Percentiles rank a stretch among this genome's conserved stretches.
Evolutionary conservation across 53 echinoderm and acorn worm species (phyloP).

Genomic region (Holothuria scabra): DNA sequence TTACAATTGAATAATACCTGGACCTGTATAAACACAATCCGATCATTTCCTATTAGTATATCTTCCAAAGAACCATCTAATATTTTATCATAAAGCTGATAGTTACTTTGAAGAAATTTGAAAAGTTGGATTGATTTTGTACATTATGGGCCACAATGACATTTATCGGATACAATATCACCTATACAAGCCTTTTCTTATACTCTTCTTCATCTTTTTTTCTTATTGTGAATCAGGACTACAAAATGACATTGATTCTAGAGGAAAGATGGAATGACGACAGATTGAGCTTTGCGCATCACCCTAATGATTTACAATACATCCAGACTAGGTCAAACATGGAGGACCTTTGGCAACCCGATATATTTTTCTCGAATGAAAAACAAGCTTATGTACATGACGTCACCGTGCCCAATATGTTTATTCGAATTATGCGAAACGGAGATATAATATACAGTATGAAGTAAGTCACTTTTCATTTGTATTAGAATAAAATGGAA

Average conservation of each 20-base stretch:
- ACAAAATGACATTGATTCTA: conserved; percentile 78
- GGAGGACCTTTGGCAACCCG: conserved; percentile 79
- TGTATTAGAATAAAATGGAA: too few relatives aligned
- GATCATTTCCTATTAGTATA: too few relatives aligned
- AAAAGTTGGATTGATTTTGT: too few relatives aligned
- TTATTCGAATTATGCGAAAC: conserved; percentile 70
- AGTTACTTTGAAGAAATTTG: too few relatives aligned
- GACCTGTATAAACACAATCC: too few relatives aligned
- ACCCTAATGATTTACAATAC: conserved; percentile 22
- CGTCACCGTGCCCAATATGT: conserved; percentile 76
- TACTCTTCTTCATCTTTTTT: background rate
- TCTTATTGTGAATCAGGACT: conserved; percentile 58
- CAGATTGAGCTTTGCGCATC: conserved; percentile 61
- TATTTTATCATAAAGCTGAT: too few relatives aligned
- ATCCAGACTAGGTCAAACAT: conserved; percentile 61
- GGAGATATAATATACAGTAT: conserved; percentile 83
- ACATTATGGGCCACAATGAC: too few relatives aligned
- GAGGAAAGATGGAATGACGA: conserved; percentile 80
- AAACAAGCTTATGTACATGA: conserved; percentile 80
- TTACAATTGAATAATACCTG: too few relatives aligned
- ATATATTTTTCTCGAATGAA: conserved; percentile 89
- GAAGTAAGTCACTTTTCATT: conserved; percentile 69
- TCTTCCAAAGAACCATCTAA: too few relatives aligned
- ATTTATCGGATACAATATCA: too few relatives aligned
- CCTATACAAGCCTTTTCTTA: background rate